Percentiles rank a stretch among this genome's conserved stretches.
phyloP scores from a whole-genome alignment of 2,888 invertebrate genomes.

The Drosophila greeni region DNA sequence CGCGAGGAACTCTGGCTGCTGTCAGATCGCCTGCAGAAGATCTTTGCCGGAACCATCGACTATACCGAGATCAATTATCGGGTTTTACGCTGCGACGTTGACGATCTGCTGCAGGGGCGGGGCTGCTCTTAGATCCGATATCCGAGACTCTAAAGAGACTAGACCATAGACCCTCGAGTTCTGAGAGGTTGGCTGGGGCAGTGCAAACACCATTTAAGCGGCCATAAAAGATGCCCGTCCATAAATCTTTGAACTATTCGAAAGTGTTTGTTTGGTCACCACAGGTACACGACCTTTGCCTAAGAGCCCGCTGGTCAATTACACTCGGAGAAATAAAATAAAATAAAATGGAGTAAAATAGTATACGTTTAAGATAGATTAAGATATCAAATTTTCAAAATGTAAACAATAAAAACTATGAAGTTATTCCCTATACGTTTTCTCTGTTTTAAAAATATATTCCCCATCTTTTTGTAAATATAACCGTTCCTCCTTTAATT shows the following conservation, averaged over 20 bases:
- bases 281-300: conserved; percentile 52
- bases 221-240: conserved; percentile 52
- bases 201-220: conserved; percentile 61
- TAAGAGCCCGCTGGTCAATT: conserved; percentile 56
- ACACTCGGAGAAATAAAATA: conserved; percentile 41
- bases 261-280: conserved; percentile 28
- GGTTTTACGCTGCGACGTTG: conserved; percentile 65
- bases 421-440: background rate
- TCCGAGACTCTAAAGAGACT: conserved; percentile 7
- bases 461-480: background rate
- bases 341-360: background rate
- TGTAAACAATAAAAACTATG: background rate
- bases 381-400: background rate
- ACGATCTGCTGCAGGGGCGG: conserved; percentile 60
- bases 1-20: conserved; percentile 84
- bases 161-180: conserved; percentile 12
- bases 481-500: background rate
- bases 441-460: background rate
- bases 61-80: conserved; percentile 76
- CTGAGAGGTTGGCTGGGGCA: conserved; percentile 43
- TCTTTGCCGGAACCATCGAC: conserved; percentile 81
- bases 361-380: background rate
- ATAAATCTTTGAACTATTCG: conserved; percentile 60
- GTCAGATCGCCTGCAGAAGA: conserved; percentile 80
- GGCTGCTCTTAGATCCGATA: conserved; percentile 45